Evolutionary conservation across 2,888 invertebrate genomes (phyloP).

Genomic region (Neoaliturus tenellus): DNA sequence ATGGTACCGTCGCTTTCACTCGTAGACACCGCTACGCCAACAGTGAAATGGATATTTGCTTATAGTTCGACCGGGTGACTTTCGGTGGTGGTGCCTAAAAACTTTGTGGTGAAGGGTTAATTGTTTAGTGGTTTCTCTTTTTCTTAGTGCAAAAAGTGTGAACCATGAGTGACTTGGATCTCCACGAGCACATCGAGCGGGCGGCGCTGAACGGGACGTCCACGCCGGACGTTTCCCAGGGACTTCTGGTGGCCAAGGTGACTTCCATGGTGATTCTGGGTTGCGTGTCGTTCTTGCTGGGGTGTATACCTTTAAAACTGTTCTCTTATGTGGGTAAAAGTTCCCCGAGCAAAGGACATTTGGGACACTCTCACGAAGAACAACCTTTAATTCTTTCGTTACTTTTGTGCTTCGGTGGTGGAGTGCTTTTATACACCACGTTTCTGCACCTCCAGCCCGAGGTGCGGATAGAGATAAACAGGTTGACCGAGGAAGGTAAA

Average conservation of each 20-base stretch:
- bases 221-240: background rate
- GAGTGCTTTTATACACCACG: constrained; percentile 79
- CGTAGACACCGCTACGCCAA: constrained; percentile 19
- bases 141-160: background rate
- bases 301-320: constrained; percentile 83
- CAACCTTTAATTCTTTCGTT: constrained; percentile 74
- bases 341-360: constrained; percentile 35
- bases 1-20: background rate
- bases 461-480: constrained; percentile 76
- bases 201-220: constrained; percentile 36
- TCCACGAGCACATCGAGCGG: constrained; percentile 38
- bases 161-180: constrained; percentile 42
- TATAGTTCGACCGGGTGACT: constrained; percentile 8
- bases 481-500: constrained; percentile 72
- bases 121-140: background rate
- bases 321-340: constrained; percentile 70
- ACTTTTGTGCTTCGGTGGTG: constrained; percentile 80
- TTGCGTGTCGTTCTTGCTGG: constrained; percentile 84
- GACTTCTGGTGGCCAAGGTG: constrained; percentile 81
- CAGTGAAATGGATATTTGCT: constrained; percentile 38
- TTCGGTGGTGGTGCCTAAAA: constrained; percentile 2
- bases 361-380: constrained; percentile 60
- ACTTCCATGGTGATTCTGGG: constrained; percentile 88
- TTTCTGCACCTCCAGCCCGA: constrained; percentile 81
- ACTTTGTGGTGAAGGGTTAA: constrained; percentile 22